Evolutionary conservation across 2,888 invertebrate genomes (phyloP).

Genomic region (Yponomeuta cagnagella): DNA sequence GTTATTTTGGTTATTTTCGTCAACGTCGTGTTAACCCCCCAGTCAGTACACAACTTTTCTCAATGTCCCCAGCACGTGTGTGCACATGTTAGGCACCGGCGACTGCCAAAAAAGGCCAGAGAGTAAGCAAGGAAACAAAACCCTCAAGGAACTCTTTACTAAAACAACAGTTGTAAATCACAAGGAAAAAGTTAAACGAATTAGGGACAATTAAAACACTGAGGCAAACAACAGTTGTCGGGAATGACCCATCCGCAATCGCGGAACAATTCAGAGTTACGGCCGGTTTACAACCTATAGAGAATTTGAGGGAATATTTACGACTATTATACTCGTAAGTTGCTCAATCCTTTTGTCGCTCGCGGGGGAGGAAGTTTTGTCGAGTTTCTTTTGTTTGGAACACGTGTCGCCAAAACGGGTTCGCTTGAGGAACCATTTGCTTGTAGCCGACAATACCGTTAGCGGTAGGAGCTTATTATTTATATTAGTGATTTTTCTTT

Average conservation of each 20-base stretch:
- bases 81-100: slow-evolving; percentile 4
- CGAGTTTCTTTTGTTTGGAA: slow-evolving; percentile 65
- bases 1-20: not conserved
- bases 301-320: slow-evolving; percentile 73
- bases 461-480: not conserved
- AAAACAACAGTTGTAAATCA: slow-evolving; percentile 67
- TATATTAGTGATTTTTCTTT: not conserved
- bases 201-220: slow-evolving; percentile 73
- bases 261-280: slow-evolving; percentile 70
- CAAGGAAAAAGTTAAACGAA: slow-evolving; percentile 65
- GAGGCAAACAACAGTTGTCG: slow-evolving; percentile 73
- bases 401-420: slow-evolving; percentile 73
- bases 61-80: slow-evolving; percentile 10
- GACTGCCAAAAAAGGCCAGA: slow-evolving; percentile 8
- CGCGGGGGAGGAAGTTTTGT: slow-evolving; percentile 13
- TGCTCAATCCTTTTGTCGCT: slow-evolving; percentile 63
- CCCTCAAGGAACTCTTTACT: slow-evolving; percentile 42
- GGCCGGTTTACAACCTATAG: slow-evolving; percentile 68
- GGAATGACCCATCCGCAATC: slow-evolving; percentile 66
- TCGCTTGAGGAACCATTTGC: slow-evolving; percentile 26
- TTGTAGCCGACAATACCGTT: not conserved
- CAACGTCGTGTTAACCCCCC: not conserved
- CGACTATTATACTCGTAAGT: slow-evolving; percentile 56
- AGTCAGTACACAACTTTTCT: slow-evolving; percentile 6
- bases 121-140: slow-evolving; percentile 27